phyloP scores from a whole-genome alignment of 2,797 vertebrate genomes.

The Notoglanidium macrostoma region DNA sequence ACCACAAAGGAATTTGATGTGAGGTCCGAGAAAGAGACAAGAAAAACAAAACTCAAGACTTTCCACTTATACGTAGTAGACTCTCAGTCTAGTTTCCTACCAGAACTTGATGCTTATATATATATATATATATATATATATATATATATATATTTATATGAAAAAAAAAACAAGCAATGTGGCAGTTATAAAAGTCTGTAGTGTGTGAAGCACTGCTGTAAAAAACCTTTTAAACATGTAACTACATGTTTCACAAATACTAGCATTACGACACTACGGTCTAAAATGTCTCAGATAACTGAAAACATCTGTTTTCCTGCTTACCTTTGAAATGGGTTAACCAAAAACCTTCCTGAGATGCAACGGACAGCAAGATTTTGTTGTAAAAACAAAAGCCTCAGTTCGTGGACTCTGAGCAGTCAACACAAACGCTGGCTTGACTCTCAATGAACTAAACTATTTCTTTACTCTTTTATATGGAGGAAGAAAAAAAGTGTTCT shows the following conservation, averaged over 20 bases:
- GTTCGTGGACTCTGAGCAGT: constrained; percentile 91
- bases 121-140: too few species aligned
- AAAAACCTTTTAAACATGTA: constrained; percentile 15
- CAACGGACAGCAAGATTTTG: constrained; percentile 48
- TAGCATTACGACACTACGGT: not conserved
- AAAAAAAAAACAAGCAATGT: not conserved
- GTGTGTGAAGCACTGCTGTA: not conserved
- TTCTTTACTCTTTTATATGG: constrained; percentile 55
- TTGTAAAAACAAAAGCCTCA: constrained; percentile 61
- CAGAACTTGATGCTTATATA: not conserved
- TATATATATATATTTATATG: not conserved
- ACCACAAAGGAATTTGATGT: constrained; percentile 59
- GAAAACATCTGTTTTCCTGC: constrained; percentile 62
- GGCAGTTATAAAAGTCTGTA: not conserved
- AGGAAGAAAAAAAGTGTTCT: constrained; percentile 57
- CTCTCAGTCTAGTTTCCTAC: not conserved
- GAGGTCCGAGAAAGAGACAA: constrained; percentile 53
- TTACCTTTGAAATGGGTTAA: constrained; percentile 69
- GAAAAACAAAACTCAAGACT: constrained; percentile 35
- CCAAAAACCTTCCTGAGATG: constrained; percentile 48
- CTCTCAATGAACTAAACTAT: constrained; percentile 60
- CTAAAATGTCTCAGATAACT: constrained; percentile 34
- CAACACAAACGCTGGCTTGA: constrained; percentile 81
- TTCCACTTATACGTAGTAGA: not conserved
- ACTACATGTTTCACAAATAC: constrained; percentile 25